These are phyloP conservation scores for Lepetodrilus schrolli DNA, from an alignment of 2,888 invertebrate species.

Conservation along the genomic window DNA sequence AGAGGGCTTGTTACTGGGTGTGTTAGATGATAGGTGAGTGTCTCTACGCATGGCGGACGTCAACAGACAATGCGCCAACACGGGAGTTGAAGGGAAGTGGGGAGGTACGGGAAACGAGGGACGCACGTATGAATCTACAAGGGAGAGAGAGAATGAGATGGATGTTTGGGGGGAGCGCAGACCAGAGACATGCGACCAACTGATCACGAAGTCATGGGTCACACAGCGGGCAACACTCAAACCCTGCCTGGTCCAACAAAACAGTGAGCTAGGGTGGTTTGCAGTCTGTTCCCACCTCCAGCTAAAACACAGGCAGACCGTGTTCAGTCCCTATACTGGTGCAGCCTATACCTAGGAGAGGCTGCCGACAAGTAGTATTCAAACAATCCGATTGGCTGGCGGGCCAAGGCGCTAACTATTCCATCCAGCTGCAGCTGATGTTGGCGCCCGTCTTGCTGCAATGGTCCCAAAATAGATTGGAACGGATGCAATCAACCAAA, in stretches of 20 bases:
- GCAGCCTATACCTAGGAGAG: slow-evolving; percentile 2
- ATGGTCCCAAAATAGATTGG: no score
- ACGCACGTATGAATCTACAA: slow-evolving; percentile 32
- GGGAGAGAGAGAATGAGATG: no score
- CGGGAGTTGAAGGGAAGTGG: no score
- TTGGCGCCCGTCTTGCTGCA: no score
- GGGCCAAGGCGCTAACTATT: not conserved
- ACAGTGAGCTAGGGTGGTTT: slow-evolving; percentile 43
- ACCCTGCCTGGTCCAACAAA: slow-evolving; percentile 43
- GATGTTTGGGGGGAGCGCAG: no score
- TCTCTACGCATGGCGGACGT: slow-evolving; percentile 17
- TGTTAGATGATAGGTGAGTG: slow-evolving; percentile 27
- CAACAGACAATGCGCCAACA: slow-evolving; percentile 3
- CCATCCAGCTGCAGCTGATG: no score
- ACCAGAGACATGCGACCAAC: slow-evolving; percentile 35
- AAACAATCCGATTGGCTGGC: not conserved
- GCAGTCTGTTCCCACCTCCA: slow-evolving; percentile 40
- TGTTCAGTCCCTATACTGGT: slow-evolving; percentile 33
- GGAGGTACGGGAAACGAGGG: slow-evolving; percentile 27
- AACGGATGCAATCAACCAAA: no score
- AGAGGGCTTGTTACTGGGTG: slow-evolving; percentile 29
- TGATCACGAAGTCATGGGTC: slow-evolving; percentile 32
- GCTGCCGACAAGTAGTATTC: not conserved
- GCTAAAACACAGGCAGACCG: slow-evolving; percentile 27
- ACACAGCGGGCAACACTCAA: slow-evolving; percentile 44